A percentile compares a stretch with the other conserved stretches of the same genome.
phyloP scores from a whole-genome alignment of 2,113 vertebrate species.

The Daphoenositta chrysoptera region DNA sequence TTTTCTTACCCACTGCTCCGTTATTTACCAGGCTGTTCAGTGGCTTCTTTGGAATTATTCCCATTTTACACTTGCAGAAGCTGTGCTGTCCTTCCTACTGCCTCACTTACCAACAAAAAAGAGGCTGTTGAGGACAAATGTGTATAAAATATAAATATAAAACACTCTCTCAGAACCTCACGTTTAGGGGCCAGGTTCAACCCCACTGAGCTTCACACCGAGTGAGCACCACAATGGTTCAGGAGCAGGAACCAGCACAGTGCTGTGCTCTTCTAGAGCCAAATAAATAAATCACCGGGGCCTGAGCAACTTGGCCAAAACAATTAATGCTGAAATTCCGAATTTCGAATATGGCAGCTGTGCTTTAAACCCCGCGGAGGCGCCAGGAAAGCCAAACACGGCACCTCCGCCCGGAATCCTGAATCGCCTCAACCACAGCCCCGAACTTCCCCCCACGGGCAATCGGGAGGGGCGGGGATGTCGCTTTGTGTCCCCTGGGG shows the following conservation, averaged over 20 bases:
- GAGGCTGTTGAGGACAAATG: rapidly evolving
- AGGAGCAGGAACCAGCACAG: not conserved
- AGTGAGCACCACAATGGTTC: not conserved
- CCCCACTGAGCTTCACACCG: not conserved
- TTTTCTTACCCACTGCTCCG: not conserved
- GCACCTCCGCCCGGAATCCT: not conserved
- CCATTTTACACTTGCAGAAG: too few species aligned
- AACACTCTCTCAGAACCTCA: not conserved
- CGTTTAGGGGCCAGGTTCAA: not conserved
- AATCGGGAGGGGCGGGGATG: rapidly evolving
- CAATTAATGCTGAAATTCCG: not conserved
- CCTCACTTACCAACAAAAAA: not conserved
- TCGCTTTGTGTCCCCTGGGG: not conserved
- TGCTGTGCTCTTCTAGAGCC: not conserved
- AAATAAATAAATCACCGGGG: not conserved
- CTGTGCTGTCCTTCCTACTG: not conserved
- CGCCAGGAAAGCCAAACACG: not conserved
- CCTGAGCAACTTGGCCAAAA: not conserved
- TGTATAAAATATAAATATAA: not conserved
- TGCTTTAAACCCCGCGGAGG: not conserved
- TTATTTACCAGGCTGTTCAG: not conserved
- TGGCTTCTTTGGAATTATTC: not conserved
- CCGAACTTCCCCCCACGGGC: too few species aligned
- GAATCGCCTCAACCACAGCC: not conserved
- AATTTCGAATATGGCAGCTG: not conserved